Evolutionary conservation across 2,888 invertebrate species (phyloP).

Genomic region (Neoscelio sp.): DNA sequence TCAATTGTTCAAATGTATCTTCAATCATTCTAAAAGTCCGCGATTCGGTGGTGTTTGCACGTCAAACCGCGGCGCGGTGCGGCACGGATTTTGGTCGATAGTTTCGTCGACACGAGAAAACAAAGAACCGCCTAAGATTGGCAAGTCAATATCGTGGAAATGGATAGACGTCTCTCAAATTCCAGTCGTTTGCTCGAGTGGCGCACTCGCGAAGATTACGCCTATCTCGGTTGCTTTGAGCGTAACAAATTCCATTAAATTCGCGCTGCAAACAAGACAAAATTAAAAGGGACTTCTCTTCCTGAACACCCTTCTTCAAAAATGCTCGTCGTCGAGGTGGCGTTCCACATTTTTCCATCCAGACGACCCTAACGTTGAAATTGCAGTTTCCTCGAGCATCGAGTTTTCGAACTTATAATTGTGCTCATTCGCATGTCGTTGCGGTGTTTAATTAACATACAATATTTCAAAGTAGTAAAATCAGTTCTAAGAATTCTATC

Average conservation of each 20-base stretch:
- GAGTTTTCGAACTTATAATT: slow-evolving; percentile 16
- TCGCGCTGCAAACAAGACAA: neutral
- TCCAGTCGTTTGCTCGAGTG: slow-evolving; percentile 21
- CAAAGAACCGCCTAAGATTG: slow-evolving; percentile 27
- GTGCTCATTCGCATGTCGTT: slow-evolving; percentile 14
- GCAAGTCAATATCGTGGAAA: slow-evolving; percentile 28
- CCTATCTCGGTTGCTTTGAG: slow-evolving; percentile 17
- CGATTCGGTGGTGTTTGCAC: slow-evolving; percentile 10
- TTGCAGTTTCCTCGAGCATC: neutral
- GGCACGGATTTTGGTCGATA: slow-evolving; percentile 10
- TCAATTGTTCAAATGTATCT: slow-evolving; percentile 22
- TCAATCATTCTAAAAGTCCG: slow-evolving; percentile 21
- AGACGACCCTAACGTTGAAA: neutral
- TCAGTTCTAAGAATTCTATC: no score
- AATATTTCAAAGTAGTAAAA: slow-evolving; percentile 19
- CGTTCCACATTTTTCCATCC: slow-evolving; percentile 10
- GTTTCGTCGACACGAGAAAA: slow-evolving; percentile 12
- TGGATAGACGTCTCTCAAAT: slow-evolving; percentile 17
- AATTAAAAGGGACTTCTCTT: neutral
- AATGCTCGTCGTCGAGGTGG: neutral
- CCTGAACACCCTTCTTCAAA: neutral
- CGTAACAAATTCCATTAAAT: slow-evolving; percentile 33
- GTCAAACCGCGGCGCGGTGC: slow-evolving; percentile 9
- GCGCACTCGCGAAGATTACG: slow-evolving; percentile 42
- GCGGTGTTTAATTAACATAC: slow-evolving; percentile 15